Conservation (phyloP, 2,797 vertebrate species). For the Sebastes nivosus region DNA sequence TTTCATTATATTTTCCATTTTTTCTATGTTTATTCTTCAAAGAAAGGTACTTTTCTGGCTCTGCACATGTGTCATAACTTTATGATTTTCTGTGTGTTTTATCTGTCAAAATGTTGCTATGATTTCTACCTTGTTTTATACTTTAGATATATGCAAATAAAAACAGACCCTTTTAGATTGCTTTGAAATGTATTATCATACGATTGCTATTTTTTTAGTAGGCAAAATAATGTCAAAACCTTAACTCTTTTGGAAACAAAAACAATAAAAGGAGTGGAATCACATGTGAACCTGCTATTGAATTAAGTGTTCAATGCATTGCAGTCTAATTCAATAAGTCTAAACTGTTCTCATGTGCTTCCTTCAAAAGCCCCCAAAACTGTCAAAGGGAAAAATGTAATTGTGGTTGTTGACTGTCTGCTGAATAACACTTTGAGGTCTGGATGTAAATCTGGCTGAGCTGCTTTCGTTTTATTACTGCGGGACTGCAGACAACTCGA, state of each 20-base stretch:
- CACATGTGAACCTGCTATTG: not conserved
- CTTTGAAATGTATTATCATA: not conserved
- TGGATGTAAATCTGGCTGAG: conserved; percentile 15
- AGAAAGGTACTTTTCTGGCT: not conserved
- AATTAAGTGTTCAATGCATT: not conserved
- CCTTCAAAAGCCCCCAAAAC: not conserved
- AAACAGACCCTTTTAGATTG: not conserved
- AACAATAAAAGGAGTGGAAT: not conserved
- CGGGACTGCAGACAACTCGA: conserved; percentile 67
- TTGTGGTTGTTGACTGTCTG: not conserved
- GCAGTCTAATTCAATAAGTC: not conserved
- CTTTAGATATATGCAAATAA: not conserved
- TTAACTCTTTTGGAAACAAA: not conserved
- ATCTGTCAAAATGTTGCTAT: not conserved
- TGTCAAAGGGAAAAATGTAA: not conserved
- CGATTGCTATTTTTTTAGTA: not conserved
- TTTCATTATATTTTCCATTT: not conserved
- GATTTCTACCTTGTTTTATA: not conserved
- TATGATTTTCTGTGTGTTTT: not conserved
- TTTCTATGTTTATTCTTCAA: not conserved
- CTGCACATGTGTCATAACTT: not conserved
- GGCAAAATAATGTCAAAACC: not conserved
- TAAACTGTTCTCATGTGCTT: not conserved
- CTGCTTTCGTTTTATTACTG: conserved; percentile 69
- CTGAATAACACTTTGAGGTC: not conserved